A percentile compares a stretch with the other conserved stretches of the same genome.
phyloP scores from a whole-genome alignment of 2,888 invertebrate species.

The Aphodius granarius region DNA sequence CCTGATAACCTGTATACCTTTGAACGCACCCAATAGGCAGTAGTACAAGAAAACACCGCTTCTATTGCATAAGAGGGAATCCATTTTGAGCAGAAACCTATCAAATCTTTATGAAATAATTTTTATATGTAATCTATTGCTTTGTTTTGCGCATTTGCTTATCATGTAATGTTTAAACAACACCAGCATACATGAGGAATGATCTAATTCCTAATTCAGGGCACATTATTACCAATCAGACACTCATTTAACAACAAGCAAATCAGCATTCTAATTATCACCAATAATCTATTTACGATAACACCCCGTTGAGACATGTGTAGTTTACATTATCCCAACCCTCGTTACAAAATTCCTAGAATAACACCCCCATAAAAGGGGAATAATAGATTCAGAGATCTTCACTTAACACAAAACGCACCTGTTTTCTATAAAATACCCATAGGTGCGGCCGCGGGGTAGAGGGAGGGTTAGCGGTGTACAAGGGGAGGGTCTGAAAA shows the following conservation, averaged over 20 bases:
- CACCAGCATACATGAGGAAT: no score
- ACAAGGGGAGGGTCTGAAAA: constrained; percentile 13
- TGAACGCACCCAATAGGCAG: no score
- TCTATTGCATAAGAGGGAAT: no score
- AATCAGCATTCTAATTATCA: background rate
- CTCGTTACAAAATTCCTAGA: constrained; percentile 3
- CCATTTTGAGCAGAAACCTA: no score
- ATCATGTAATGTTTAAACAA: no score
- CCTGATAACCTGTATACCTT: no score
- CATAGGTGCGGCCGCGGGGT: constrained; percentile 1
- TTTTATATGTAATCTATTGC: no score
- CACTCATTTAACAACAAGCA: background rate
- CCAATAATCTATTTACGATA: background rate
- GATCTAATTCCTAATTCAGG: no score
- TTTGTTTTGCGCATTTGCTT: no score
- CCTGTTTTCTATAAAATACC: constrained; percentile 24
- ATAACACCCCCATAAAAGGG: background rate
- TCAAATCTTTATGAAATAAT: no score
- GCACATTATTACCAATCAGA: background rate
- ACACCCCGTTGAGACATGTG: background rate
- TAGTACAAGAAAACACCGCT: no score
- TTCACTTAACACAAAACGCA: constrained; percentile 22
- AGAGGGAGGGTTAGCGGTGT: constrained; percentile 9
- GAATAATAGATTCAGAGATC: constrained; percentile 2
- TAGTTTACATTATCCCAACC: background rate